These are phyloP conservation scores for Orthosia gracilis DNA, from an alignment of 2,888 invertebrate species.

Conservation along the genomic window DNA sequence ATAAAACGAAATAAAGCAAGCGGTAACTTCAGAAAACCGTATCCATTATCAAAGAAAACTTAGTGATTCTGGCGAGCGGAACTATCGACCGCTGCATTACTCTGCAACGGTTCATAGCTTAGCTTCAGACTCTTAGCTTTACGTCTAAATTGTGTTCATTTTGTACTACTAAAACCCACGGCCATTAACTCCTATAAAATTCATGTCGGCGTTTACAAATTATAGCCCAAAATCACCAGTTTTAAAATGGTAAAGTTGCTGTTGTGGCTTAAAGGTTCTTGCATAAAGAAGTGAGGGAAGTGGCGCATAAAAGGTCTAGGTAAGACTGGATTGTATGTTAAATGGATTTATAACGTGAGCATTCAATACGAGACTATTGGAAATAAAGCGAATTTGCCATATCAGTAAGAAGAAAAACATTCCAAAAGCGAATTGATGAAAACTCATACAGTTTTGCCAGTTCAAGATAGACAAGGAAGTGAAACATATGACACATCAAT, in stretches of 20 bases:
- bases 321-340: not conserved
- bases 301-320: not conserved
- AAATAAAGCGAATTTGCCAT: not conserved
- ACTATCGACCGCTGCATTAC: conserved; percentile 75
- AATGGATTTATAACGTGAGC: not conserved
- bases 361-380: not conserved
- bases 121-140: conserved; percentile 38
- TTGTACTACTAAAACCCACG: conserved; percentile 67
- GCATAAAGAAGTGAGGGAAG: conserved; percentile 30
- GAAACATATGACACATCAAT: conserved; percentile 1
- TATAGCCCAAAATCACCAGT: conserved; percentile 59
- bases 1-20: conserved; percentile 56
- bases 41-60: conserved; percentile 67
- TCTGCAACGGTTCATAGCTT: conserved; percentile 60
- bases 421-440: not conserved
- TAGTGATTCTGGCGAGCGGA: conserved; percentile 49
- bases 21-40: conserved; percentile 67
- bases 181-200: conserved; percentile 64
- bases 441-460: not conserved
- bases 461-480: not conserved
- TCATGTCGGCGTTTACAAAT: conserved; percentile 63
- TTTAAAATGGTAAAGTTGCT: conserved; percentile 39
- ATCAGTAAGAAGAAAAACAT: not conserved
- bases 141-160: conserved; percentile 73
- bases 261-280: conserved; percentile 35